Evolutionary conservation across 2,797 vertebrate species (phyloP).

Genomic region (Selene dorsalis): DNA sequence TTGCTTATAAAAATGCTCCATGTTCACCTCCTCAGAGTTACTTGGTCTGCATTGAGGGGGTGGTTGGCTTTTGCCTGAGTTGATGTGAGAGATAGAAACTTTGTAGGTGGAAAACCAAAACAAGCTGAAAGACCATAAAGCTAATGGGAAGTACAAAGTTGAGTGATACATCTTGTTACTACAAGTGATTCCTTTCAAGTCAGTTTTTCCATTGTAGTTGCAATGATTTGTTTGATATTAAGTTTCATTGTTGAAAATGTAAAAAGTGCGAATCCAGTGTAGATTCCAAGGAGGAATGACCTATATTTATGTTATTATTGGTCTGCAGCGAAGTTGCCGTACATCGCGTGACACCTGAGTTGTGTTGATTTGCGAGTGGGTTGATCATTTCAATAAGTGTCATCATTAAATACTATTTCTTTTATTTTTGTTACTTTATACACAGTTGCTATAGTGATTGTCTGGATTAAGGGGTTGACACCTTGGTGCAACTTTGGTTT

Average conservation of each 20-base stretch:
- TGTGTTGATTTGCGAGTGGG: background rate
- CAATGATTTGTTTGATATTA: background rate
- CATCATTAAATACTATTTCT: background rate
- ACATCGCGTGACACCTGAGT: background rate
- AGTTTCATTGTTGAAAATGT: background rate
- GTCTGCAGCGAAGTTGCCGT: background rate
- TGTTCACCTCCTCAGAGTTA: background rate
- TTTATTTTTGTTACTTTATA: background rate
- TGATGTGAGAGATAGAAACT: background rate
- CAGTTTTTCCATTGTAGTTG: background rate
- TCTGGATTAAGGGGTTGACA: background rate
- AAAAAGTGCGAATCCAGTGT: background rate
- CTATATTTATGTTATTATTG: background rate
- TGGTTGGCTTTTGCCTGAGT: no score
- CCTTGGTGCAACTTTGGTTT: background rate
- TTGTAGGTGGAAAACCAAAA: background rate
- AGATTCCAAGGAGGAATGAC: background rate
- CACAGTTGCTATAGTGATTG: background rate
- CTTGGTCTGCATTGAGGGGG: no score
- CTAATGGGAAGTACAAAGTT: background rate
- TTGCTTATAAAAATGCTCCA: background rate
- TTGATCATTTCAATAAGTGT: background rate
- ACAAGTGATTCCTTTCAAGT: background rate
- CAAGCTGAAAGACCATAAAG: background rate
- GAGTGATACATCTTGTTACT: background rate